Base-by-base conservation (phyloP, 2,113 vertebrate species). In the Thomomys bottae region DNA sequence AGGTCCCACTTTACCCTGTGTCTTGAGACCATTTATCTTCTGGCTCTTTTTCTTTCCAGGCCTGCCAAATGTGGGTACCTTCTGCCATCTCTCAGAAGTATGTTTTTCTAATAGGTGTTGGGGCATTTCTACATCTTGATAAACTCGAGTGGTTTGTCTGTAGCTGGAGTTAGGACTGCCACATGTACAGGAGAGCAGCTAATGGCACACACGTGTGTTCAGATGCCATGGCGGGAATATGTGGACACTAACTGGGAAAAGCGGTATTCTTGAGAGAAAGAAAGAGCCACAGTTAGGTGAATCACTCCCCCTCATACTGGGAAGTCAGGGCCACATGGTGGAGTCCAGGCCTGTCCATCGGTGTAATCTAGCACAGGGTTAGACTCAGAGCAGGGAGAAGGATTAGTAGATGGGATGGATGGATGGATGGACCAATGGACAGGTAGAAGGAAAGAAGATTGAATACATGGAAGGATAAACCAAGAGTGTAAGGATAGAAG, bases 131-230 rank as follows among this genome's bases (percentile, higher is more conserved):
- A 68, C 88, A 70, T 92, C 72, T 82, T 90, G 71, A 57, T 28
- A 80, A 34, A 80, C 1, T 61, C 54, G 42, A 45, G 38, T 38
- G 80, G 57, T 75, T 76, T 49, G 28, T 79, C 71, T 14, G 21
- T 81, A 34, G 61, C 79, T 77, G 91, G 80, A 71, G 87, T 78
- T 40, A 90, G 30, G 32, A 79, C 72, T 83, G 71, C 83, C n/a
- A n/a, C n/a, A n/a, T n/a, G n/a, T n/a, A n/a, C n/a, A n/a, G n/a
- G n/a, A n/a, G n/a, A n/a, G n/a, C n/a, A n/a, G n/a, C n/a, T n/a
- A n/a, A n/a, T n/a, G n/a, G n/a, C n/a, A n/a, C n/a, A n/a, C n/a
- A n/a, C n/a, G 63, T 57, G 20, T 34, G 4, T 64, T 77, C 38
- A 40, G 26, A n/a, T 61, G 59, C 59, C 76, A 40, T 87, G 40